Conservation (phyloP, 92 coral and sea anemone genomes). For the Epizoanthus rinbou region DNA sequence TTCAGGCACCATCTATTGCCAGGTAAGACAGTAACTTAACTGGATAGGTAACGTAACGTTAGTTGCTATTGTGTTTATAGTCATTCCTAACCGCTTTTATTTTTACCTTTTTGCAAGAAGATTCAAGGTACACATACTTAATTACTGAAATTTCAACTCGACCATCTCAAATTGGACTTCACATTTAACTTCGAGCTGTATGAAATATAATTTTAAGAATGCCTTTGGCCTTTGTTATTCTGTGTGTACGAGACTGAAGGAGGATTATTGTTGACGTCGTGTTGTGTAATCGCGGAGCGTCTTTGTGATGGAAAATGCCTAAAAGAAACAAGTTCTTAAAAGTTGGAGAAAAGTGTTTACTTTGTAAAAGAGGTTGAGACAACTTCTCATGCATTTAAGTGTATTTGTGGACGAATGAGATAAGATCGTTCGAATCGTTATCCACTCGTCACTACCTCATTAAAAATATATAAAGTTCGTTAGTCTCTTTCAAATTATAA, state of each 20-base stretch:
- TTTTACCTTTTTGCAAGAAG: neutral
- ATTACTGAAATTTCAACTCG: neutral
- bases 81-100: neutral
- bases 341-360: no score
- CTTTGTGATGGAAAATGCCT: neutral
- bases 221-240: neutral
- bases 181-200: neutral
- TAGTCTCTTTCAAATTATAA: constrained; percentile 24
- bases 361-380: neutral
- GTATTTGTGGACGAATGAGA: neutral
- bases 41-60: constrained; percentile 2
- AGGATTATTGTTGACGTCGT: neutral
- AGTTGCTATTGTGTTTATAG: neutral
- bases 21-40: constrained; percentile 55
- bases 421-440: neutral
- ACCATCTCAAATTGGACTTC: neutral
- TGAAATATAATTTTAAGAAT: neutral
- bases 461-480: constrained; percentile 28
- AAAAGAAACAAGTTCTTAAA: neutral
- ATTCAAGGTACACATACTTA: neutral
- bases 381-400: neutral
- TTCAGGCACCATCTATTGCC: constrained; percentile 87
- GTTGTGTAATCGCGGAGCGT: neutral
- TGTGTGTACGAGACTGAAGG: neutral
- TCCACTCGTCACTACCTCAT: neutral